These are phyloP conservation scores for Elmis aenea DNA, from an alignment of 2,888 invertebrate species.

Conservation along the genomic window DNA sequence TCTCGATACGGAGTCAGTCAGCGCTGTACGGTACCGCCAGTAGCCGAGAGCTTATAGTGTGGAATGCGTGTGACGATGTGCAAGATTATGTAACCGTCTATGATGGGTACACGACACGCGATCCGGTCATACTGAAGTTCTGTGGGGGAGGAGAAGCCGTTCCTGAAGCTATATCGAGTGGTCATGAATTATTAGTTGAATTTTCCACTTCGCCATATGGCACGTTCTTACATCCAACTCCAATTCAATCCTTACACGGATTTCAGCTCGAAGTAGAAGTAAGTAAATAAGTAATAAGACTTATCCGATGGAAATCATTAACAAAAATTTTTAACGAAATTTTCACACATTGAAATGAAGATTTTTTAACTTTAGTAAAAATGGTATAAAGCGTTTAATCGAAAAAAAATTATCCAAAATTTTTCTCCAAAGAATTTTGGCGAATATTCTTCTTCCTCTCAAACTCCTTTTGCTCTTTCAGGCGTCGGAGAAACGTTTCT, in stretches of 20 bases:
- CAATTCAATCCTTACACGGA: conserved; percentile 74
- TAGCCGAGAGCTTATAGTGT: conserved; percentile 54
- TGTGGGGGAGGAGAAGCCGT: conserved; percentile 85
- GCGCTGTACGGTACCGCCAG: conserved; percentile 58
- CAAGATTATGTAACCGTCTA: conserved; percentile 74
- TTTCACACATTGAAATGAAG: no score
- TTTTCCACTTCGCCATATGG: conserved; percentile 87
- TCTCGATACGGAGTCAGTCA: conserved; percentile 76
- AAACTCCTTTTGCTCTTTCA: no score
- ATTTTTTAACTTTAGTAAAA: no score
- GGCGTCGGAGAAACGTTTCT: no score
- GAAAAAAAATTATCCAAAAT: no score
- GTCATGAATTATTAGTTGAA: conserved; percentile 82
- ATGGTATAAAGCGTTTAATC: no score
- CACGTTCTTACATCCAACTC: conserved; percentile 77
- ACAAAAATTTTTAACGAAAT: no score
- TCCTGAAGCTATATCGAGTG: conserved; percentile 80
- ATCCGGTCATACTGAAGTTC: conserved; percentile 83
- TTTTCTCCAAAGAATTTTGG: no score
- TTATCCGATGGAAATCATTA: no score
- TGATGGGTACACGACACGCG: conserved; percentile 82
- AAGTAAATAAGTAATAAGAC: no score
- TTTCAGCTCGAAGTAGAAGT: conserved; percentile 83
- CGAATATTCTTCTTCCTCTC: no score
- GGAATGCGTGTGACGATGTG: conserved; percentile 83